These are phyloP conservation scores for Samia ricini DNA, from an alignment of 1,140 invertebrate genomes.

Conservation along the genomic window DNA sequence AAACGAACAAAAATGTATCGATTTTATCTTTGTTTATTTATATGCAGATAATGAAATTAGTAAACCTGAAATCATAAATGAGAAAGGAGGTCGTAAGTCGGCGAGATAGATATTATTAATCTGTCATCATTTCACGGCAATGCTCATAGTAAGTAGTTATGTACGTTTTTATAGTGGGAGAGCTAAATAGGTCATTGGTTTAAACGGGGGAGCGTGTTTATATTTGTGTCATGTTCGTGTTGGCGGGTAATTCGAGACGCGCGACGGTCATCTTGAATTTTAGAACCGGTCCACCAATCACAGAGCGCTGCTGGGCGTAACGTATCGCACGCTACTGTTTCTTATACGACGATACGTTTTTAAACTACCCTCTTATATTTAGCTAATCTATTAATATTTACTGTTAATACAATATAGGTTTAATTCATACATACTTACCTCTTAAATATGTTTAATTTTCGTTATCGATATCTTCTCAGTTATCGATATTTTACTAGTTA, in stretches of 20 bases:
- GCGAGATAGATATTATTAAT: not conserved
- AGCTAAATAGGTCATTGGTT: constrained; percentile 43
- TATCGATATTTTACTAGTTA: no score
- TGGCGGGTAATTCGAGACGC: constrained; percentile 43
- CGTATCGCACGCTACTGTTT: not conserved
- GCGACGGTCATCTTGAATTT: constrained; percentile 56
- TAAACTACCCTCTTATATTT: constrained; percentile 7
- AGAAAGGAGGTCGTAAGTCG: not conserved
- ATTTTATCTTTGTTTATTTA: no score
- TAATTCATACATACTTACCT: no score
- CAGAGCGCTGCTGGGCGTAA: constrained; percentile 30
- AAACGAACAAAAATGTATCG: no score
- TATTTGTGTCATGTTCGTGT: constrained; percentile 28
- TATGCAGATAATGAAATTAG: no score
- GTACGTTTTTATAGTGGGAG: not conserved
- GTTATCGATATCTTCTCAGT: no score
- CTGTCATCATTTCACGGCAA: no score
- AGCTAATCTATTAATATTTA: constrained; percentile 12
- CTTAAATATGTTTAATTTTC: no score
- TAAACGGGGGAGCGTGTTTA: constrained; percentile 31
- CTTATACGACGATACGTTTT: not conserved
- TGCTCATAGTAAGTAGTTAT: no score
- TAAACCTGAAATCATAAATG: no score
- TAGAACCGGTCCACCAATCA: constrained; percentile 42
- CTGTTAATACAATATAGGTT: no score